phyloP scores from a whole-genome alignment of 2,888 invertebrate genomes.

The Orthosia gracilis region DNA sequence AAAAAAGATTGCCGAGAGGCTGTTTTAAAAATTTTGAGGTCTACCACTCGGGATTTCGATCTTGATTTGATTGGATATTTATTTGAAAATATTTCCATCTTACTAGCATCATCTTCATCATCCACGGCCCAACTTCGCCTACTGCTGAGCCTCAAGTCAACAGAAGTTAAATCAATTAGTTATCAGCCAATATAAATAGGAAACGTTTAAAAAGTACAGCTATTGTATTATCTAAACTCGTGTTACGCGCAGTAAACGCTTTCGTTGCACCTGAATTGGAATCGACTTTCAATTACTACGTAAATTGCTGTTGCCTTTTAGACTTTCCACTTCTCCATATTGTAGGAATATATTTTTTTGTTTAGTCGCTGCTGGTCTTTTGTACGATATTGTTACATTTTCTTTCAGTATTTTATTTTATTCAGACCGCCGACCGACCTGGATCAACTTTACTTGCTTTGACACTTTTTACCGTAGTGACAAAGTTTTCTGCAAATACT shows the following conservation, averaged over 20 bases:
- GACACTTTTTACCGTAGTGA: not conserved
- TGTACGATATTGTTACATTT: constrained; percentile 30
- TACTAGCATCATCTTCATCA: not conserved
- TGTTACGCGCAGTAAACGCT: constrained; percentile 82
- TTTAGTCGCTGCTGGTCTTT: constrained; percentile 26
- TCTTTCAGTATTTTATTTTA: constrained; percentile 24
- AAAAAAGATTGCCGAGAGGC: constrained; percentile 23
- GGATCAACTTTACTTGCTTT: constrained; percentile 3
- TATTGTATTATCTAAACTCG: constrained; percentile 81
- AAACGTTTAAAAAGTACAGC: constrained; percentile 83
- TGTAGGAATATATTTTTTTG: constrained; percentile 43
- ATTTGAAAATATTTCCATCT: not conserved
- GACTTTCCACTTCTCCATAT: constrained; percentile 65
- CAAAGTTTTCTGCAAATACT: not conserved
- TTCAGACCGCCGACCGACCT: constrained; percentile 1
- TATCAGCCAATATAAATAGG: constrained; percentile 71
- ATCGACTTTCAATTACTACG: constrained; percentile 80
- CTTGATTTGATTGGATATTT: constrained; percentile 3
- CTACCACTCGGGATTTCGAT: constrained; percentile 2
- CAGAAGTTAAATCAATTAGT: constrained; percentile 18
- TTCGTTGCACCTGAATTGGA: constrained; percentile 82
- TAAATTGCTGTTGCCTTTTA: constrained; percentile 71
- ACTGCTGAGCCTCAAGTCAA: too few species aligned
- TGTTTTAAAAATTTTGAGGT: constrained; percentile 35
- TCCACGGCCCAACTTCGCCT: too few species aligned